Conservation (phyloP, 2,797 vertebrate species). For the Florisuga fusca region DNA sequence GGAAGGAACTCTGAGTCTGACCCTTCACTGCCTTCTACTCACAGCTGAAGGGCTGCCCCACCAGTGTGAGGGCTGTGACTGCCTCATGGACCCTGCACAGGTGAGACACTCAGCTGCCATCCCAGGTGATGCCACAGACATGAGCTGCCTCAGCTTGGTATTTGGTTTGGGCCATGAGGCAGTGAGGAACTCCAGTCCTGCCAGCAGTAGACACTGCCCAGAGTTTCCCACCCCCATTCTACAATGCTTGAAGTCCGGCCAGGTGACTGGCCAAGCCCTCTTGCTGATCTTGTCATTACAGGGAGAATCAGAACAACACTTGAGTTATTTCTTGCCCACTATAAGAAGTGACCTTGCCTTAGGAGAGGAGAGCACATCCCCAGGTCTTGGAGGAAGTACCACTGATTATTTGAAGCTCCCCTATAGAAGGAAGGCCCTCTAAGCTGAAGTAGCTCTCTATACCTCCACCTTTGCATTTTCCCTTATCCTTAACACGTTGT, state of each 20-base stretch:
- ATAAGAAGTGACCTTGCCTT: neutral
- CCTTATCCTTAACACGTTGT: neutral
- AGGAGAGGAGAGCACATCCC: neutral
- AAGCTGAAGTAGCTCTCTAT: neutral
- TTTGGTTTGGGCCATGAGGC: neutral
- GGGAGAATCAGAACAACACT: neutral
- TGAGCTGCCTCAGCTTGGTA: neutral
- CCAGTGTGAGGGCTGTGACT: neutral
- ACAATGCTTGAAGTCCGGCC: neutral
- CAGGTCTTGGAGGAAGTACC: neutral
- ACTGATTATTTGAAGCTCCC: neutral
- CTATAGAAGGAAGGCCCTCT: neutral
- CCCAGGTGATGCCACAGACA: neutral
- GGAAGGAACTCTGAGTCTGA: conserved; percentile 16
- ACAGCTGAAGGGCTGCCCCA: neutral
- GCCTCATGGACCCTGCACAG: neutral
- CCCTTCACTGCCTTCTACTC: neutral
- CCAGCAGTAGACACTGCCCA: neutral
- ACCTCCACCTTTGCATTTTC: neutral
- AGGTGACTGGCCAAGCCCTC: neutral
- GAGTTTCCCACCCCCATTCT: neutral
- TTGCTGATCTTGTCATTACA: neutral
- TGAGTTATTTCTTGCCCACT: neutral
- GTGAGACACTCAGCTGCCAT: neutral
- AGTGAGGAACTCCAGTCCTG: neutral